Base-by-base conservation (phyloP, 2,113 vertebrate genomes). In the Clarias batrachus region DNA sequence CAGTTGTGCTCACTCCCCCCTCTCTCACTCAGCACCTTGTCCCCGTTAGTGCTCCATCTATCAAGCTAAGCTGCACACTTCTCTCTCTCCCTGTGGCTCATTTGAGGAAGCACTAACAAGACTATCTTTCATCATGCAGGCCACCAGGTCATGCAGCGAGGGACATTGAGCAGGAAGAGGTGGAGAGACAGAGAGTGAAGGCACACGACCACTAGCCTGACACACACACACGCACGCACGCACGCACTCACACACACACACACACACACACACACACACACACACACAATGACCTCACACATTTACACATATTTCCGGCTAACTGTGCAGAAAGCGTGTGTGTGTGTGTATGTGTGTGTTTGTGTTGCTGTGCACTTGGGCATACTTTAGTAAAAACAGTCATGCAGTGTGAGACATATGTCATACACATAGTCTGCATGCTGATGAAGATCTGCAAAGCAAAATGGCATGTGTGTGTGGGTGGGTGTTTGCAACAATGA, bases 371-470 rank as follows among this genome's bases (percentile, higher is more conserved):
- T 30, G n/a, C 21, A 56, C 76, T 27, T 82, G 65, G 63, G 16
- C 66, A 59, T 82, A 60, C 10, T 54, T 84, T 83, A 73, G 87
- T 82, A 68, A 86, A 84, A 86, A 76, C 81, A 76, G 71, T 66
- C 89, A 89, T 89, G 88, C 86, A 14, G 88, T 83, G 70, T 87
- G 79, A 89, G 86, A 80, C 88, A 89, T 89, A 89, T 89, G 88
- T 78, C 68, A 87, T 65, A 83, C 48, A 81, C 85, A 30, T 21
- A 82, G 70, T 87, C 56, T 7, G 66, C 78, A 85, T 85, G 63
- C 9, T 78, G 62, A 79, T 63, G 85, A 87, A 86, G n/a, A 54
- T 27, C 12, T 71, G 65, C 56, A 78, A 59, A 71, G 41, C 78
- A 62, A 82, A 63, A 81, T 52, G 62, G 23, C 71, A 83, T 54